phyloP scores from a whole-genome alignment of 1,140 invertebrate species.

The Lordiphosa mommai region DNA sequence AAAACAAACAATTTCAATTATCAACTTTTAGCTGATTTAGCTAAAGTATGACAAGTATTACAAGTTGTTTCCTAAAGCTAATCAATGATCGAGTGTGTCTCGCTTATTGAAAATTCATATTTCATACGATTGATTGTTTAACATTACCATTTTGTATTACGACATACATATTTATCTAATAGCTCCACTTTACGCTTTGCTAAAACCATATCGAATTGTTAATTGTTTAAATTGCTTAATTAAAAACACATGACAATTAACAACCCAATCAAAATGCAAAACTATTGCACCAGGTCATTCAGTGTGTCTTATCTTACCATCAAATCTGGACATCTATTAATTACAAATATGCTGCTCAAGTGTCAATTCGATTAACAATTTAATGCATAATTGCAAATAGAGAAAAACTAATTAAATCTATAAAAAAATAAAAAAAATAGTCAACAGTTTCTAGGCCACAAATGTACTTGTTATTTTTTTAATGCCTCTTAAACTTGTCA shows the following conservation, averaged over 20 bases:
- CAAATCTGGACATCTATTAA: constrained; percentile 33
- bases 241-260: constrained; percentile 23
- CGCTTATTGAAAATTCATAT: too few relatives aligned
- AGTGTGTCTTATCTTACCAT: constrained; percentile 7
- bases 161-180: not conserved
- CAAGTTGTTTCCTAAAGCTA: too few relatives aligned
- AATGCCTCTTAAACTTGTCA: constrained; percentile 79
- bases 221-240: constrained; percentile 35
- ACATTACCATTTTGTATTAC: too few relatives aligned
- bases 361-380: constrained; percentile 67
- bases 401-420: constrained; percentile 37
- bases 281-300: not conserved
- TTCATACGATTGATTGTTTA: too few relatives aligned
- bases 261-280: not conserved
- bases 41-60: too few relatives aligned
- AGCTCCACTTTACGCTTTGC: not conserved
- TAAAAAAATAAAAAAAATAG: constrained; percentile 15
- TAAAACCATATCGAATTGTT: constrained; percentile 26
- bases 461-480: constrained; percentile 36
- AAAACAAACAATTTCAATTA: too few relatives aligned
- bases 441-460: constrained; percentile 8
- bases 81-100: too few relatives aligned
- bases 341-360: constrained; percentile 43
- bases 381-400: constrained; percentile 47
- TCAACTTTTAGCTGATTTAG: too few relatives aligned